Conservation (phyloP, 2,113 vertebrate genomes). For the Pseudorasbora parva region DNA sequence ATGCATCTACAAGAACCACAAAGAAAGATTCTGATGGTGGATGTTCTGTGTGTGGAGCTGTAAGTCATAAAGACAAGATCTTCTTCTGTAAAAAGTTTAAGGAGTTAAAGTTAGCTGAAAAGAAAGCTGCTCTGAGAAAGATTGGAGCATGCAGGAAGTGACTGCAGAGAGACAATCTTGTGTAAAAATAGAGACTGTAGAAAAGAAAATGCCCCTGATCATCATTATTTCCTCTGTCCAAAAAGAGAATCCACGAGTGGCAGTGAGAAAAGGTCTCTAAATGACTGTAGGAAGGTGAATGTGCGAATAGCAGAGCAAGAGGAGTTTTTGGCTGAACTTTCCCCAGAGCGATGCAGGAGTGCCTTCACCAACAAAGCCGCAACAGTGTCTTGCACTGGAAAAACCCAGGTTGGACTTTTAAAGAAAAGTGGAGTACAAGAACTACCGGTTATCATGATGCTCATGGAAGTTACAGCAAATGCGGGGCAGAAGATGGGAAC, state of each 20-base stretch:
- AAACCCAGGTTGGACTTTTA: neutral
- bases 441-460: slow-evolving; percentile 43
- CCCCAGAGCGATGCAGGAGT: slow-evolving; percentile 33
- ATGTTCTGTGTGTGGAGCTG: too few species aligned
- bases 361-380: slow-evolving; percentile 46
- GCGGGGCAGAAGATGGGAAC: slow-evolving; percentile 31
- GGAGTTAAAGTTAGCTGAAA: slow-evolving; percentile 2
- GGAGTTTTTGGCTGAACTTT: slow-evolving; percentile 32
- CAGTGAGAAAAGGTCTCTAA: neutral
- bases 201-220: neutral
- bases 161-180: slow-evolving; percentile 43
- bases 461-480: slow-evolving; percentile 49
- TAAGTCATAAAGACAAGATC: neutral
- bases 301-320: neutral
- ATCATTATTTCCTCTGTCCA: neutral
- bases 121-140: slow-evolving; percentile 23
- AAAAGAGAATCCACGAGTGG: neutral
- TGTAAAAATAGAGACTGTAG: slow-evolving; percentile 44
- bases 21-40: too few species aligned
- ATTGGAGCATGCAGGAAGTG: slow-evolving; percentile 36
- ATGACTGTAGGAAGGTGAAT: neutral
- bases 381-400: neutral
- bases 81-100: slow-evolving; percentile 43
- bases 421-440: slow-evolving; percentile 4
- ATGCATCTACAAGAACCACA: too few species aligned